Evolutionary conservation across 2,797 vertebrate genomes (phyloP).

Genomic region (Podarcis lilfordi): DNA sequence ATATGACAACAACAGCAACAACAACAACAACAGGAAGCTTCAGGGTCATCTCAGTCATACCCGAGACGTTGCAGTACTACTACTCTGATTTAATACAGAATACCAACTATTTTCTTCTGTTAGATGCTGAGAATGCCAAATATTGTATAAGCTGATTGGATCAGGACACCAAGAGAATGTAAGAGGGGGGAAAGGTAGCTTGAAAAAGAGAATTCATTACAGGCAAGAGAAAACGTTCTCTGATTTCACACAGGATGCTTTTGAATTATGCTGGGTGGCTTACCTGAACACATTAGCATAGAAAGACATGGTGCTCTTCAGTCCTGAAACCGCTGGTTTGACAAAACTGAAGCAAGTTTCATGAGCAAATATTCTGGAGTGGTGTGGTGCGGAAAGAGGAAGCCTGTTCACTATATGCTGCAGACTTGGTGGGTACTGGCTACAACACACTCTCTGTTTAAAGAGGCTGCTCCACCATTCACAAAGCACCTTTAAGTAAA

Average conservation of each 20-base stretch:
- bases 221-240: conserved; percentile 3
- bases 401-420: neutral
- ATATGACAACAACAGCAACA: too few species aligned
- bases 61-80: neutral
- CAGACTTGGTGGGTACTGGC: neutral
- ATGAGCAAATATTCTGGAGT: neutral
- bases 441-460: neutral
- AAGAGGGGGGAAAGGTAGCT: neutral
- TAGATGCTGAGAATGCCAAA: neutral
- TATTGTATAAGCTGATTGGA: conserved; percentile 3
- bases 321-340: conserved; percentile 28
- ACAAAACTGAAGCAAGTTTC: conserved; percentile 12
- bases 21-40: neutral
- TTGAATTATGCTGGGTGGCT: neutral
- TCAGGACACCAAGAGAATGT: neutral
- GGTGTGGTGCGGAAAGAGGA: neutral
- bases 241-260: neutral
- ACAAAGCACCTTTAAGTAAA: neutral
- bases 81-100: neutral
- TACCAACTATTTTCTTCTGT: neutral
- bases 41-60: neutral
- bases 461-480: neutral
- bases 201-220: conserved; percentile 33
- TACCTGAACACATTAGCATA: conserved; percentile 13
- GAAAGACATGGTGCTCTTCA: neutral